Percentiles rank a stretch among this genome's conserved stretches.
Evolutionary conservation across 2,113 vertebrate genomes (phyloP).

Genomic region (Heteronetta atricapilla): DNA sequence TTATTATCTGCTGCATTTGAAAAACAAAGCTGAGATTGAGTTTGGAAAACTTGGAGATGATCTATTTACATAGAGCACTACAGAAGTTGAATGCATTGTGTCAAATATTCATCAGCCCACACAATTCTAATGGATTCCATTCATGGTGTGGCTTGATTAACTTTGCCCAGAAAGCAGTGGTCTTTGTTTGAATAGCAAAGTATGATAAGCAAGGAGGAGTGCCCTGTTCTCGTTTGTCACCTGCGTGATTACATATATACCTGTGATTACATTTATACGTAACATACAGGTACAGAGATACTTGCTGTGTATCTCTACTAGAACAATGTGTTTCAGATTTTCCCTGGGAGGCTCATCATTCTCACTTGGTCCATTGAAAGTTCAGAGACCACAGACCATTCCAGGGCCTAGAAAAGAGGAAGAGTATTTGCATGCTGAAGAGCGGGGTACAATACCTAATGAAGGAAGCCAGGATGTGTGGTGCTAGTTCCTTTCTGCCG

Average conservation of each 20-base stretch:
- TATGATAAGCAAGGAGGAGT: neutral
- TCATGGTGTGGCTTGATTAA: neutral
- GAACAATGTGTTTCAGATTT: neutral
- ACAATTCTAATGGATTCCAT: neutral
- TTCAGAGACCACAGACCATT: neutral
- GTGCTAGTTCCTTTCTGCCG: neutral
- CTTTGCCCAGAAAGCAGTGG: neutral
- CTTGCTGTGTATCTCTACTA: fast-evolving
- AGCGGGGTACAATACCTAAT: neutral
- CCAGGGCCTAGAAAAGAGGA: neutral
- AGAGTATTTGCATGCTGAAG: neutral
- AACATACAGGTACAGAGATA: neutral
- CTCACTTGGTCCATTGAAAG: neutral
- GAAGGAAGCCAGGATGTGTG: neutral
- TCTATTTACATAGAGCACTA: neutral
- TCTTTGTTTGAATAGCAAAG: neutral
- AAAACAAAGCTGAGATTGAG: neutral
- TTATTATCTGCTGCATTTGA: neutral
- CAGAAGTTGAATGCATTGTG: neutral
- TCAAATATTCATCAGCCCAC: neutral
- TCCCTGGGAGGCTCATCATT: neutral
- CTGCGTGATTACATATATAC: too few species aligned
- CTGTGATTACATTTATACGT: too few species aligned
- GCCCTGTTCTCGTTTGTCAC: neutral
- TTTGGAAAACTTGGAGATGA: neutral